phyloP scores from a whole-genome alignment of 2,113 vertebrate genomes.

The Lutjanus erythropterus region DNA sequence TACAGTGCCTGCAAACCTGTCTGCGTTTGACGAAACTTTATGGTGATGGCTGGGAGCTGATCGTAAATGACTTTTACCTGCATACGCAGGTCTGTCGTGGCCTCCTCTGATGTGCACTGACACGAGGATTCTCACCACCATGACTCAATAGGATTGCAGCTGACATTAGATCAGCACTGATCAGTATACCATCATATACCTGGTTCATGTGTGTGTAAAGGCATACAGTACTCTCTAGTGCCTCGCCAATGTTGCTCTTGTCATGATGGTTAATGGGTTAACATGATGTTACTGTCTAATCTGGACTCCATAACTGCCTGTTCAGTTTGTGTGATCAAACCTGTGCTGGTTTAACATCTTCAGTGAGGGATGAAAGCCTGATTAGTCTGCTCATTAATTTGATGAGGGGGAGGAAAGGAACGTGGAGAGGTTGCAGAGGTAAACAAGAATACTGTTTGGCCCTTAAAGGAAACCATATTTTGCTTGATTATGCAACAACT shows the following conservation, averaged over 20 bases:
- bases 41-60: constrained; percentile 8
- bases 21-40: neutral
- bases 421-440: neutral
- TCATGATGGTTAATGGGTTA: neutral
- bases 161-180: constrained; percentile 22
- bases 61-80: neutral
- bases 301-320: neutral
- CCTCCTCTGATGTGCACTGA: constrained; percentile 17
- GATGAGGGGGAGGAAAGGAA: constrained; percentile 8
- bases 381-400: constrained; percentile 45
- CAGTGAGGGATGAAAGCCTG: constrained; percentile 27
- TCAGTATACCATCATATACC: constrained; percentile 10
- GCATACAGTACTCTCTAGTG: neutral
- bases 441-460: neutral
- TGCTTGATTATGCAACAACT: neutral
- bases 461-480: neutral
- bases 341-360: constrained; percentile 7
- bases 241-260: neutral
- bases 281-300: constrained; percentile 5
- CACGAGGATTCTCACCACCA: neutral
- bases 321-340: constrained; percentile 8
- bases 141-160: neutral
- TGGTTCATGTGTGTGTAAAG: neutral
- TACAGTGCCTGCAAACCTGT: neutral
- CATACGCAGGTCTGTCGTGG: constrained; percentile 10